Evolutionary conservation across 2,888 invertebrate species (phyloP), one percentile per base, ranked within the genome.

Genomic region (Heliconius cydno): DNA sequence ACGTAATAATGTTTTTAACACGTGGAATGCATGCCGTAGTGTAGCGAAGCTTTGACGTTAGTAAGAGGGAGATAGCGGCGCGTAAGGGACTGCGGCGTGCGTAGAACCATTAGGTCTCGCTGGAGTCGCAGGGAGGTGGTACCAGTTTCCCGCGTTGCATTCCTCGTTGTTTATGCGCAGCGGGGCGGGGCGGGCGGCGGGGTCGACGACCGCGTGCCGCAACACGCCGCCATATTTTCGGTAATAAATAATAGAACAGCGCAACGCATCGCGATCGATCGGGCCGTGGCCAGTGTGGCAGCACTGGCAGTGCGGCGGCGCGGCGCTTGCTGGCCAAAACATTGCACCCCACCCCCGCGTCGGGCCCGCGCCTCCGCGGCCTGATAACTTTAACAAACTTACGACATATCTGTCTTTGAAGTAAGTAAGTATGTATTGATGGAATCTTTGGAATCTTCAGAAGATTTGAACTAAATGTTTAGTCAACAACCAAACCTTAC

Each of bases 161-260:
- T 90, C 88, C 84, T 83, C 85, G 90, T 92, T 92, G 92, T 92
- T 92, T 92, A 92, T 92, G 89, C 88, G 87, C 87, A 86, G 52
- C 30, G 86, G 88, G 87, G 28, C 28, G 28, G 86, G 85, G 87
- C 88, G 88, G 86, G 81, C 85, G 83, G 82, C 84, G 87, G 85
- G 92, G 91, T 92, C 91, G 88, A 85, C 88, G 92, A 93, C 91
- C 92, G 87, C 89, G 85, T 87, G 89, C 88, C 90, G 90, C 91
- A 90, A 90, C 93, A 92, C 89, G 92, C 92, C 91, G 91, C 91
- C 91, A 92, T 93, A 92, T 93, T 93, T 91, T 93, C 89, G 92
- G 92, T 92, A 93, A 92, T 93, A 94, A 94, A 93, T 93, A 92
- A 92, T 92, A 91, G 90, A 90, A 88, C 89, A 90, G 90, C 92